These are phyloP conservation scores for Lumbricus terrestris DNA, from an alignment of 2,888 invertebrate species.

Conservation along the genomic window DNA sequence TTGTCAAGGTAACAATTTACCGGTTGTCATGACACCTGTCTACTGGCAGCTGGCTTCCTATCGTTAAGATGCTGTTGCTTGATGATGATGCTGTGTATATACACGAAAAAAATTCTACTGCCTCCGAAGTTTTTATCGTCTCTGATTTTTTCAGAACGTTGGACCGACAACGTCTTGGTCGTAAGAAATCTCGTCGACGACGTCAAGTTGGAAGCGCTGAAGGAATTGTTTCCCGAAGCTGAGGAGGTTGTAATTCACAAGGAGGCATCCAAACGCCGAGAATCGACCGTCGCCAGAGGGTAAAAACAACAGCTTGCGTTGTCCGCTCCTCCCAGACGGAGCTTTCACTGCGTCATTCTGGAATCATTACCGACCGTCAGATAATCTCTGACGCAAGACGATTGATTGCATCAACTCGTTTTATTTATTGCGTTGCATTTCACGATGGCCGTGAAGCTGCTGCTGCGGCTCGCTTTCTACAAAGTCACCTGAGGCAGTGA, in stretches of 20 bases:
- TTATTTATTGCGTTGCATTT: neutral
- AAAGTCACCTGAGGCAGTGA: neutral
- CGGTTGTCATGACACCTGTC: neutral
- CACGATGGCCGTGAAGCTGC: neutral
- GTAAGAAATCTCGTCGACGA: slow-evolving; percentile 26
- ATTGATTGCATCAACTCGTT: neutral
- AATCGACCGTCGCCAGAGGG: neutral
- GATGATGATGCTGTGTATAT: neutral
- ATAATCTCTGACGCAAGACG: neutral
- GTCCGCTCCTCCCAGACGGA: neutral
- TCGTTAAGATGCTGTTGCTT: neutral
- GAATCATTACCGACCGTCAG: neutral
- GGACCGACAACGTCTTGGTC: slow-evolving; percentile 31
- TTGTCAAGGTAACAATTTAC: neutral
- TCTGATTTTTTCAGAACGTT: slow-evolving; percentile 25
- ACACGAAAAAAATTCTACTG: neutral
- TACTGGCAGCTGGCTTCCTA: neutral
- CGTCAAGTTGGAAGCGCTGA: slow-evolving; percentile 24
- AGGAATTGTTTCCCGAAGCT: slow-evolving; percentile 24
- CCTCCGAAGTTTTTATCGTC: slow-evolving; percentile 8
- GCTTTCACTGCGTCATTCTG: neutral
- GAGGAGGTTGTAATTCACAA: slow-evolving; percentile 28
- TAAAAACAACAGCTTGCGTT: neutral
- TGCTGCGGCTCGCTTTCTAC: neutral
- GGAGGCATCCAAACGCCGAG: slow-evolving; percentile 19